A percentile compares a stretch with the other conserved stretches of the same genome.
Conservation (phyloP, 2,113 vertebrate species). For the Myxocyprinus asiaticus region DNA sequence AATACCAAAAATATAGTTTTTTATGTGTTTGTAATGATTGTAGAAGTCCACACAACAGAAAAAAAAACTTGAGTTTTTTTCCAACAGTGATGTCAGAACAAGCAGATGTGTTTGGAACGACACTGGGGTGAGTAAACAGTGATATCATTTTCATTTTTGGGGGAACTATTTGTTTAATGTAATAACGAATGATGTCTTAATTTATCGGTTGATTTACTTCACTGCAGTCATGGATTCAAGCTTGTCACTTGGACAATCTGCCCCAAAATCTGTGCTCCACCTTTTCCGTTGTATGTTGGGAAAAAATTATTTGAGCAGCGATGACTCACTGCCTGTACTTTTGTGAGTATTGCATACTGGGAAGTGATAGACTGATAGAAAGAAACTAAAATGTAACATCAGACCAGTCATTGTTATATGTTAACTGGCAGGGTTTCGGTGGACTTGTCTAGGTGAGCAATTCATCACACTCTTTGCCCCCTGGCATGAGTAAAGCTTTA, state of each 20-base stretch:
- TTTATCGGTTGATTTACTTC: too few species aligned
- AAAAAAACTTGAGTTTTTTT: background rate
- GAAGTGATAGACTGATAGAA: background rate
- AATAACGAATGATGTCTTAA: slow-evolving; percentile 24
- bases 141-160: background rate
- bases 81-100: background rate
- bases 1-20: too few species aligned
- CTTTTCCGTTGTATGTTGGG: too few species aligned
- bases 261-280: background rate
- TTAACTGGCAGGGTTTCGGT: background rate
- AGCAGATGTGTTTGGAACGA: background rate
- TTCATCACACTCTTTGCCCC: background rate
- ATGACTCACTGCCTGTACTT: too few species aligned
- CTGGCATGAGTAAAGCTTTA: slow-evolving; percentile 37
- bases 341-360: too few species aligned
- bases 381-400: background rate
- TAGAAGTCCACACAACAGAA: too few species aligned
- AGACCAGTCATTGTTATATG: background rate
- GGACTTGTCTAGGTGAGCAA: slow-evolving; percentile 7
- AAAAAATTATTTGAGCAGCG: too few species aligned
- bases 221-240: too few species aligned
- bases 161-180: slow-evolving; percentile 25
- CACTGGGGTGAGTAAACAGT: background rate
- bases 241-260: background rate
- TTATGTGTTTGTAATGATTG: too few species aligned